Evolutionary conservation across 1,140 invertebrate genomes (phyloP).

Genomic region (Galleria mellonella): DNA sequence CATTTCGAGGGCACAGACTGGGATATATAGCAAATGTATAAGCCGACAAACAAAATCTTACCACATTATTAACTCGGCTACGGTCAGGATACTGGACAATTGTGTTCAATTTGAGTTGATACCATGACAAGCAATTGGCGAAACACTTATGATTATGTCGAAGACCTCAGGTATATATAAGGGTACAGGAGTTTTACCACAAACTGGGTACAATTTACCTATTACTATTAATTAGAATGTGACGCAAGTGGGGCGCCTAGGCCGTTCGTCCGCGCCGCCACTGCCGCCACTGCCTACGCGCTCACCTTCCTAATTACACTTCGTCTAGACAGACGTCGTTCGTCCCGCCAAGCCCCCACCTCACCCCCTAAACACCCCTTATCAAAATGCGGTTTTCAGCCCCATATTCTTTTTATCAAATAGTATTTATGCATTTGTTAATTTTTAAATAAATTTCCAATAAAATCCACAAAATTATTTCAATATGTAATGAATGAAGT

Average conservation of each 20-base stretch:
- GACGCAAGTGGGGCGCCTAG: conserved; percentile 35
- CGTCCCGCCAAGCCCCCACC: conserved; percentile 40
- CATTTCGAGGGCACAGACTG: conserved; percentile 35
- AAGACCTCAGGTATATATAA: neutral
- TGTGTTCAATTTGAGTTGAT: conserved; percentile 17
- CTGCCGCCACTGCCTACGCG: conserved; percentile 45
- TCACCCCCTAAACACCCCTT: conserved; percentile 27
- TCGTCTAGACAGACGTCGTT: conserved; percentile 62
- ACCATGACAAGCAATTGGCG: too few relatives aligned
- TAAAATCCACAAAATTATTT: too few relatives aligned
- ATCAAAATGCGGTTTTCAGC: conserved; percentile 19
- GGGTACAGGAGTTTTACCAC: conserved; percentile 5
- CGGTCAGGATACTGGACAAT: conserved; percentile 15
- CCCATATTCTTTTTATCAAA: conserved; percentile 34
- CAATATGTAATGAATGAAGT: too few relatives aligned
- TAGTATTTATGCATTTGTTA: conserved; percentile 18
- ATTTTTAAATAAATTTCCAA: too few relatives aligned
- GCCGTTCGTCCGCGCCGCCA: conserved; percentile 18
- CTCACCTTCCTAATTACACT: conserved; percentile 69
- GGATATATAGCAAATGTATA: conserved; percentile 21
- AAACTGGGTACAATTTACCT: conserved; percentile 30
- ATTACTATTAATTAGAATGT: conserved; percentile 52
- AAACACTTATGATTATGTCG: too few relatives aligned
- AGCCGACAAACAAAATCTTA: conserved; percentile 11
- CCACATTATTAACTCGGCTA: conserved; percentile 11